phyloP scores from a whole-genome alignment of 2,113 vertebrate genomes.

The Apteryx mantelli region DNA sequence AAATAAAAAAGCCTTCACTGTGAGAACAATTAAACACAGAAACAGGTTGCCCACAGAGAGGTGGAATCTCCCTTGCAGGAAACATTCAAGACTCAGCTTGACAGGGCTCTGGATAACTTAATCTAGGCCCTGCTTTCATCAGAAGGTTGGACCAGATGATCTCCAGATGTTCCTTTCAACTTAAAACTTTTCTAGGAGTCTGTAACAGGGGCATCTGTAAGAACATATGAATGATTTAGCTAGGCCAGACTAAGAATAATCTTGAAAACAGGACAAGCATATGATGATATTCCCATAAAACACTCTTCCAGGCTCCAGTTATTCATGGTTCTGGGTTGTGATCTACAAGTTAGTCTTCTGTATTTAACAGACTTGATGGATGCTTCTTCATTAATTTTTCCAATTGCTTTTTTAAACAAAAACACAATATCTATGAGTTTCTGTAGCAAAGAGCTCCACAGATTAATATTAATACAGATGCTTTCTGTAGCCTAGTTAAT shows the following conservation, averaged over 20 bases:
- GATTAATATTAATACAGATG: too few species aligned
- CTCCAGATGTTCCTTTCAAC: neutral
- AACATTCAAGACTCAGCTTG: neutral
- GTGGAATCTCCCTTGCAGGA: neutral
- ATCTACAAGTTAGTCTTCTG: too few species aligned
- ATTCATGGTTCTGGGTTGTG: neutral
- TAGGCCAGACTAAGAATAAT: neutral
- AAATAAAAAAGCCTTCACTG: neutral
- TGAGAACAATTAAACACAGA: neutral
- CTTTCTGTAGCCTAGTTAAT: too few species aligned
- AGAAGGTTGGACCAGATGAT: neutral
- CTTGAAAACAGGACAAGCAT: neutral
- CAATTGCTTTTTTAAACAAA: neutral
- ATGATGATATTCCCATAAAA: neutral
- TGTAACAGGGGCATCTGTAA: neutral
- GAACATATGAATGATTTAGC: neutral
- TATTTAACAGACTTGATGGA: neutral
- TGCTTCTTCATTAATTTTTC: neutral
- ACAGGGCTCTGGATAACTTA: neutral
- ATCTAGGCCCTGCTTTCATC: neutral
- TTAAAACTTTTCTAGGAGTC: neutral
- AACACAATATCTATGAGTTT: neutral
- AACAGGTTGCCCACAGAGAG: neutral
- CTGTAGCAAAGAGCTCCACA: neutral
- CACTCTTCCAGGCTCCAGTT: neutral